A percentile compares a stretch with the other conserved stretches of the same genome.
These are phyloP conservation scores for Sminthurinus aureus DNA, from an alignment of 2,888 invertebrate genomes.

Conservation along the genomic window DNA sequence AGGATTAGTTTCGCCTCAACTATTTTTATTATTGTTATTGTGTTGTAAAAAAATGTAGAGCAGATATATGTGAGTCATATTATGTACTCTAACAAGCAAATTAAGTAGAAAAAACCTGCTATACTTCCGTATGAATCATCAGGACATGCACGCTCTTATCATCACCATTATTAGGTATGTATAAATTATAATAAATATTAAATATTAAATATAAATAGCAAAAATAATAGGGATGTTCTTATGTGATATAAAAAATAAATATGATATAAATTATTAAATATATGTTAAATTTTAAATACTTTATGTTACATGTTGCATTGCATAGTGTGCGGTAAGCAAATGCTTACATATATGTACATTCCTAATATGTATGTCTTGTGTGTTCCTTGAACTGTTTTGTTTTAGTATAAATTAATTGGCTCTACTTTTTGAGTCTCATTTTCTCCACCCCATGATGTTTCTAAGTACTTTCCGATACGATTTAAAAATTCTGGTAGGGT, in stretches of 20 bases:
- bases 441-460: constrained; percentile 18
- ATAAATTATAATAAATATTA: too few relatives aligned
- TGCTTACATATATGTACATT: neutral
- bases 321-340: neutral
- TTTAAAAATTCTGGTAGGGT: constrained; percentile 27
- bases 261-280: neutral
- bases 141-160: too few relatives aligned
- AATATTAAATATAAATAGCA: too few relatives aligned
- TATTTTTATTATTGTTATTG: too few relatives aligned
- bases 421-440: constrained; percentile 12
- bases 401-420: constrained; percentile 31
- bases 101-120: too few relatives aligned
- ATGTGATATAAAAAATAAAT: neutral
- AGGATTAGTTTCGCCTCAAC: too few relatives aligned
- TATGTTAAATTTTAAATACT: neutral
- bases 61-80: too few relatives aligned
- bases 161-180: too few relatives aligned
- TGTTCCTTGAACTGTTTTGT: neutral
- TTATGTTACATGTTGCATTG: neutral
- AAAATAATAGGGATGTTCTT: too few relatives aligned
- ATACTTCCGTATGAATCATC: too few relatives aligned
- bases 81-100: too few relatives aligned
- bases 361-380: neutral
- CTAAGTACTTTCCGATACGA: constrained; percentile 35
- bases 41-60: too few relatives aligned